A percentile compares a stretch with the other conserved stretches of the same genome.
These are phyloP conservation scores for Trichomycterus rosablanca DNA, from an alignment of 2,113 vertebrate species.

Conservation along the genomic window DNA sequence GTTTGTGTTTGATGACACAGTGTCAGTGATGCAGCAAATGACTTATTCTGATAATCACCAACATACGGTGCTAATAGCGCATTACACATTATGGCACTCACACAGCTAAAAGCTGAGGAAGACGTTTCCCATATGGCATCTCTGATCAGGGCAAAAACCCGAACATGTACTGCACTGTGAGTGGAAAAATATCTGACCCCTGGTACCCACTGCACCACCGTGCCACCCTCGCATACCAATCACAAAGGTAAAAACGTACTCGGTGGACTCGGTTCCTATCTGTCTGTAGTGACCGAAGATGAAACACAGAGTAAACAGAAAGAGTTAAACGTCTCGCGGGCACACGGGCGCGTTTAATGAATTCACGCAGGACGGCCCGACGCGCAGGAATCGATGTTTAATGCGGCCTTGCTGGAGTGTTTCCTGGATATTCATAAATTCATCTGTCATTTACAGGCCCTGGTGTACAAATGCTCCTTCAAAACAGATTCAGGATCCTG, in stretches of 20 bases:
- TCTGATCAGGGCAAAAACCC: constrained; percentile 11
- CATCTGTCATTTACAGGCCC: neutral
- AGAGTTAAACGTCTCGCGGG: neutral
- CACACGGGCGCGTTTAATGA: constrained; percentile 1
- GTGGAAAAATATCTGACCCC: neutral
- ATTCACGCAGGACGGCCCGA: constrained; percentile 1
- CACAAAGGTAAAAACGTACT: no score
- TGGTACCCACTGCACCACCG: no score
- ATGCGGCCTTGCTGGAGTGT: neutral
- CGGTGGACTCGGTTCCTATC: no score
- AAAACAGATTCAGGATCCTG: neutral
- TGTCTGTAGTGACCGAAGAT: no score
- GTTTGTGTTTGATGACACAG: no score
- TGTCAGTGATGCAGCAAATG: neutral
- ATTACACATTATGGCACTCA: constrained; percentile 1
- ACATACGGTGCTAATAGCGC: constrained; percentile 22
- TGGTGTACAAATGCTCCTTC: no score
- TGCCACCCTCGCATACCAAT: no score
- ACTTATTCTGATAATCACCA: constrained; percentile 16
- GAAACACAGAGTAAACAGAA: neutral
- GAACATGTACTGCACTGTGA: neutral
- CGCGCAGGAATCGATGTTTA: neutral
- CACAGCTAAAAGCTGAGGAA: neutral
- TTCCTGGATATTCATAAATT: constrained; percentile 17
- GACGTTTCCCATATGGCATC: constrained; percentile 19